These are phyloP conservation scores for Pimpla rufipes DNA, from an alignment of 2,888 invertebrate genomes.

Conservation along the genomic window DNA sequence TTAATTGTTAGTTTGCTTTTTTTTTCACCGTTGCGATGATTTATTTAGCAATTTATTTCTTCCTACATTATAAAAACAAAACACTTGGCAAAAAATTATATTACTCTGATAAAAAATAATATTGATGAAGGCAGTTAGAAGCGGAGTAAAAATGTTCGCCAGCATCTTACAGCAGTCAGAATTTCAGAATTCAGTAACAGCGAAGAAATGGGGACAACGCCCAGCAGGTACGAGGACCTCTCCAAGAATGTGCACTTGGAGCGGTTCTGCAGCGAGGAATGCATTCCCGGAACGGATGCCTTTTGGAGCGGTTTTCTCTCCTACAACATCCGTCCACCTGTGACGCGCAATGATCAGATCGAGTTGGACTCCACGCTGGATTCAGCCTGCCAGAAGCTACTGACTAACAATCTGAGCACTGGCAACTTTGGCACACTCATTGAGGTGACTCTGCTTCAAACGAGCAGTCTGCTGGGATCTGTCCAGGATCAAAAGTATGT, in stretches of 20 bases:
- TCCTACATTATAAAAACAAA: no score
- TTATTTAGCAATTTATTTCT: no score
- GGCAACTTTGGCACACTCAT: slow-evolving; percentile 96
- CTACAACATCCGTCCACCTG: slow-evolving; percentile 94
- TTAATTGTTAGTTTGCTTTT: no score
- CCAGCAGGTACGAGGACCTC: slow-evolving; percentile 93
- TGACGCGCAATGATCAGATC: slow-evolving; percentile 88
- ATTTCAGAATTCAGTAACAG: slow-evolving; percentile 55
- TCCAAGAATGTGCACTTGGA: slow-evolving; percentile 92
- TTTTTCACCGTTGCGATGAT: no score
- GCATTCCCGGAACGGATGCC: slow-evolving; percentile 94
- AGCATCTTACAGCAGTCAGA: not conserved
- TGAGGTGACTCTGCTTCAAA: slow-evolving; percentile 93
- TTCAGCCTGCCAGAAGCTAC: slow-evolving; percentile 90
- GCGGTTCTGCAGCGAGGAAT: slow-evolving; percentile 92
- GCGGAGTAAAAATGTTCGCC: not conserved
- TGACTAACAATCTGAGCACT: slow-evolving; percentile 94
- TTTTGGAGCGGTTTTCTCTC: slow-evolving; percentile 98
- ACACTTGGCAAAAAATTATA: not conserved
- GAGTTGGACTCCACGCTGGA: slow-evolving; percentile 92
- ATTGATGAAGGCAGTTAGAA: not conserved
- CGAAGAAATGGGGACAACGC: slow-evolving; percentile 91
- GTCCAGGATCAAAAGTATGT: slow-evolving; percentile 95
- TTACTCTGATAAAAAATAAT: not conserved
- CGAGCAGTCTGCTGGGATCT: slow-evolving; percentile 93